These are phyloP conservation scores for Leucoraja erinaceus DNA, from an alignment of 2,113 vertebrate genomes.

Conservation along the genomic window DNA sequence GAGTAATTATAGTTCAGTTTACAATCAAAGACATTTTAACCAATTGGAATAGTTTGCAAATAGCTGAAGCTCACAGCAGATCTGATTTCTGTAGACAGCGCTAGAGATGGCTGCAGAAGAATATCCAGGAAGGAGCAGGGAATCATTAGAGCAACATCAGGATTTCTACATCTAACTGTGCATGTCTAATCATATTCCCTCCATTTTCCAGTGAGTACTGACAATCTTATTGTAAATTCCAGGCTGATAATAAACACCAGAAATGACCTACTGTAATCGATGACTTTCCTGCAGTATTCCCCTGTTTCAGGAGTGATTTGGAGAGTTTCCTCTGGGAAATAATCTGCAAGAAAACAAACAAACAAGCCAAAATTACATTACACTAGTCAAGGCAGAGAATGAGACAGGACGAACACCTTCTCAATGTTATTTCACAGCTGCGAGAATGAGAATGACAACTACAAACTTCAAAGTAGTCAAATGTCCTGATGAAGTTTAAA, in stretches of 20 bases:
- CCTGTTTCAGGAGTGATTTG: conserved; percentile 85
- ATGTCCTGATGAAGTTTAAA: too few species aligned
- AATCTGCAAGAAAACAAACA: conserved; percentile 66
- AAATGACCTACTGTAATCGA: conserved; percentile 78
- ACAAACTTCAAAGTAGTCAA: too few species aligned
- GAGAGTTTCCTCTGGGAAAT: conserved; percentile 91
- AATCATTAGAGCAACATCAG: background rate
- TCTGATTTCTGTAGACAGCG: too few species aligned
- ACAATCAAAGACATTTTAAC: too few species aligned
- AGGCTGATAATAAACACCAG: background rate
- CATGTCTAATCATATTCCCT: too few species aligned
- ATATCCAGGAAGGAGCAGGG: background rate
- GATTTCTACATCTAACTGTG: too few species aligned
- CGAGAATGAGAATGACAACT: background rate
- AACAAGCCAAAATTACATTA: background rate
- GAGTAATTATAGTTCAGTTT: too few species aligned
- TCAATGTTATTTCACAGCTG: background rate
- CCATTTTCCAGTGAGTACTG: too few species aligned
- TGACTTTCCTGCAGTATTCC: conserved; percentile 83
- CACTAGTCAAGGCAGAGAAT: background rate
- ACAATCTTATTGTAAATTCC: too few species aligned
- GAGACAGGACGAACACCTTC: background rate
- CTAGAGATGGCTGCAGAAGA: background rate
- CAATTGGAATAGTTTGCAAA: too few species aligned
- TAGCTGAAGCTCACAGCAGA: too few species aligned